phyloP scores from a whole-genome alignment of 2,113 vertebrate species.

The Misgurnus mizolepis region DNA sequence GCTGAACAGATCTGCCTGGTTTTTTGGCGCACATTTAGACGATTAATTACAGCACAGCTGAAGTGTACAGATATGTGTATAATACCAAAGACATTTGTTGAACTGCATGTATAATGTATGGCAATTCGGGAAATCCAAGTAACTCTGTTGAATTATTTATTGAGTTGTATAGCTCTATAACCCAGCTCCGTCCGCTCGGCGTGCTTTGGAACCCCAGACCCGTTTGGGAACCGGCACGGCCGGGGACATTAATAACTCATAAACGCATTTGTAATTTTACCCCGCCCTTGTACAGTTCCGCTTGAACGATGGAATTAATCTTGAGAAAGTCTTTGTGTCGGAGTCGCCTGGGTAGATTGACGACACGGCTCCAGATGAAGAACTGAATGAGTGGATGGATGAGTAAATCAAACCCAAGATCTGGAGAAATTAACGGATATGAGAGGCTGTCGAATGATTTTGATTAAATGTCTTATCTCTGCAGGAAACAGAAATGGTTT shows the following conservation, averaged over 20 bases:
- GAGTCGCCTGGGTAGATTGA: slow-evolving; percentile 3
- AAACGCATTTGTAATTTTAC: slow-evolving; percentile 48
- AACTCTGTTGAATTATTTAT: slow-evolving; percentile 69
- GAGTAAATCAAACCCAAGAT: slow-evolving; percentile 25
- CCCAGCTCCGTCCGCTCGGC: slow-evolving; percentile 25
- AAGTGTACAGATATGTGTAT: slow-evolving; percentile 48
- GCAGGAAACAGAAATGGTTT: not conserved
- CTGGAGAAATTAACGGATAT: slow-evolving; percentile 5
- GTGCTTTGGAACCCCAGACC: slow-evolving; percentile 37
- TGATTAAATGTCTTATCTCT: not conserved
- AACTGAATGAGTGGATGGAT: slow-evolving; percentile 13
- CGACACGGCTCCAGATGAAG: slow-evolving; percentile 1
- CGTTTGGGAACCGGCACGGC: slow-evolving; percentile 43
- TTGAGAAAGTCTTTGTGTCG: slow-evolving; percentile 2
- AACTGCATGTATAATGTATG: slow-evolving; percentile 71
- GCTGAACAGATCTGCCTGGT: slow-evolving; percentile 13
- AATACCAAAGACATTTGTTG: slow-evolving; percentile 57
- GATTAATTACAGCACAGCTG: slow-evolving; percentile 55
- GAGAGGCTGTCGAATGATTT: not conserved
- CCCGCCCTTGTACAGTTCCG: slow-evolving; percentile 31
- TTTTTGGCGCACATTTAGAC: slow-evolving; percentile 44
- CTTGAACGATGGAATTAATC: slow-evolving; percentile 35
- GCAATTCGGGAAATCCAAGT: slow-evolving; percentile 64
- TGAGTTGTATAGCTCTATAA: slow-evolving; percentile 54
- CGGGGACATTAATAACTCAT: slow-evolving; percentile 55